Evolutionary conservation across 2,797 vertebrate species (phyloP), one percentile per base, ranked within the genome.

Genomic region (Sebastiscus tertius): DNA sequence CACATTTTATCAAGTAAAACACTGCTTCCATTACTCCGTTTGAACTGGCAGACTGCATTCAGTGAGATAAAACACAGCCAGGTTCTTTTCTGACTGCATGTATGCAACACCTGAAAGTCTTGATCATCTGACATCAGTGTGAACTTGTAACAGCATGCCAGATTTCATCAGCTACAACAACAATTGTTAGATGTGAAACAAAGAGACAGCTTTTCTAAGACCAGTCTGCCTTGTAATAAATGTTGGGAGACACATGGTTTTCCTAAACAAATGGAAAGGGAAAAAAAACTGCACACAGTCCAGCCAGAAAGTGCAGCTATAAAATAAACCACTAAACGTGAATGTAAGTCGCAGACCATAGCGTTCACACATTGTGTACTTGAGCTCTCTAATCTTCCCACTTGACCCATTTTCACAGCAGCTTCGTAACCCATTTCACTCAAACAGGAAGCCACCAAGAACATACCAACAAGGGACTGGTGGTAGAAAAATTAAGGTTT

Each of bases 321-420:
- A 71, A 60, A 39, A 74, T 65, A 31, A 77, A 75, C 55, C 60
- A 36, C 22, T 29, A 26, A 66, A 85, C 18, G 52, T 20, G 58
- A 49, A 52, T 36, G 36, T n/a, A 31, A 74, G 74, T 67, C 63
- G 75, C 73, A 81, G 83, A 79, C 36, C 64, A 55, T 2, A 36
- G 74, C 34, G 58, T 83, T 83, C 80, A 74, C 79, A 81, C 77
- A 31, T 20, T 76, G 60, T 73, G 69, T 69, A 27, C 75, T 58
- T 60, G 55, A 75, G 78, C 80, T 58, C 82, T 85, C 75, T 88
- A 85, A 84, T 56, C 69, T 80, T 66, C 34, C 54, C 61, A 88
- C 79, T 87, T 91, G 91, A 90, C 82, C 83, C 67, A 87, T 83
- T 89, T 90, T 65, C 72, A 64, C 58, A 39, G 61, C 34, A 73